A percentile compares a stretch with the other conserved stretches of the same genome.
Conservation (phyloP, 2,888 invertebrate genomes). For the Nomada ferruginata region DNA sequence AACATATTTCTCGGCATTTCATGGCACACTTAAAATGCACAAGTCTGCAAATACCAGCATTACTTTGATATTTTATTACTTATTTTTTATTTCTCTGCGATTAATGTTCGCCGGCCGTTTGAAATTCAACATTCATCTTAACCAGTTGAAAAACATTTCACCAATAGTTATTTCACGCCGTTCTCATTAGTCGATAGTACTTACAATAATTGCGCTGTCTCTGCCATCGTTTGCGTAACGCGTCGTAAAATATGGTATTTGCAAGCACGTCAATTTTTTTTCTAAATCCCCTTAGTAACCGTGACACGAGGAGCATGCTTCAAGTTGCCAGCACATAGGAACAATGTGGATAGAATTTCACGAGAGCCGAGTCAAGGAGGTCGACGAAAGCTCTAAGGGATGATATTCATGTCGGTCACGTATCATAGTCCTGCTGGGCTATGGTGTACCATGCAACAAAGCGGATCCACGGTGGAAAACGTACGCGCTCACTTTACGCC, state of each 20-base stretch:
- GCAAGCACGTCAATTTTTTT: slow-evolving; percentile 7
- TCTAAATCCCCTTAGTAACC: slow-evolving; percentile 25
- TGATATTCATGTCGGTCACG: slow-evolving; percentile 75
- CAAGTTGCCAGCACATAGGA: not conserved
- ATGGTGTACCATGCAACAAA: slow-evolving; percentile 66
- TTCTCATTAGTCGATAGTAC: not conserved
- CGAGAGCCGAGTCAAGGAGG: slow-evolving; percentile 18
- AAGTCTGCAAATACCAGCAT: too few species aligned
- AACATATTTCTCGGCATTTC: slow-evolving; percentile 4
- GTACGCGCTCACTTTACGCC: not conserved
- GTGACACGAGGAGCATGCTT: slow-evolving; percentile 6
- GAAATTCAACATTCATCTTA: too few species aligned
- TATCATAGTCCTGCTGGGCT: slow-evolving; percentile 69
- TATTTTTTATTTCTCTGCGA: too few species aligned
- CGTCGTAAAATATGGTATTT: slow-evolving; percentile 7
- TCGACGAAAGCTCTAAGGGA: slow-evolving; percentile 15
- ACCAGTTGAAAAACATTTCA: not conserved
- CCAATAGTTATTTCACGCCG: not conserved
- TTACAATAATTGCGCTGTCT: not conserved
- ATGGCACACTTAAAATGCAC: too few species aligned
- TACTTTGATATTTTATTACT: too few species aligned
- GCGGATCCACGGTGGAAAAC: slow-evolving; percentile 45
- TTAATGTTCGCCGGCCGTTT: too few species aligned
- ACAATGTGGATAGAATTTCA: slow-evolving; percentile 52
- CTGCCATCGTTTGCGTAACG: not conserved